Percentiles rank a stretch among this genome's conserved stretches.
Evolutionary conservation across 2,888 invertebrate genomes (phyloP).

Genomic region (Papilio gigon): DNA sequence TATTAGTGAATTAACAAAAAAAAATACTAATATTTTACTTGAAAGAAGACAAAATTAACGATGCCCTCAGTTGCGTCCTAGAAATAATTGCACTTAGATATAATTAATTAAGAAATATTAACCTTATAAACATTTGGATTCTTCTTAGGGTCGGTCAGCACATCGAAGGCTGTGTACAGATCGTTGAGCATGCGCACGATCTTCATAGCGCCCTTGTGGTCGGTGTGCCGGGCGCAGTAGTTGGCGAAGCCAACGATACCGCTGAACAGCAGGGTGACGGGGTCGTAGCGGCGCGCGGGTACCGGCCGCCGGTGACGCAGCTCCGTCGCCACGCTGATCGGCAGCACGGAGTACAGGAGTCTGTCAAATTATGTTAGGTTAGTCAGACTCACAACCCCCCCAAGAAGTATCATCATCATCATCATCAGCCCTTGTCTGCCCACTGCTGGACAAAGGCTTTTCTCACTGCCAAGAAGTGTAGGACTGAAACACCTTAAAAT

Average conservation of each 20-base stretch:
- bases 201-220: slow-evolving; percentile 96
- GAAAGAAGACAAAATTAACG: no score
- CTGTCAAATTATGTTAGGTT: no score
- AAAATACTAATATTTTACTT: no score
- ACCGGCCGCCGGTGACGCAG: slow-evolving; percentile 95
- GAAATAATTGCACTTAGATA: no score
- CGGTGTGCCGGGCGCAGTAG: slow-evolving; percentile 94
- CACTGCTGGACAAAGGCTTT: no score
- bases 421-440: no score
- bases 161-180: slow-evolving; percentile 96
- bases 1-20: no score
- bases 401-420: no score
- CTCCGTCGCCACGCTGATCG: slow-evolving; percentile 97
- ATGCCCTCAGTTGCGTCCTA: no score
- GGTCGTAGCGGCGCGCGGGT: slow-evolving; percentile 92
- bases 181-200: slow-evolving; percentile 97
- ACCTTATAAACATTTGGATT: slow-evolving; percentile 98
- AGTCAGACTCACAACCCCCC: no score
- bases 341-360: slow-evolving; percentile 95
- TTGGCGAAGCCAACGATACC: slow-evolving; percentile 94
- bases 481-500: no score
- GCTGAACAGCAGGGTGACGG: slow-evolving; percentile 96
- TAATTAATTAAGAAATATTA: slow-evolving; percentile 43
- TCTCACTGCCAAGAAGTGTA: no score
- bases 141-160: slow-evolving; percentile 93